Evolutionary conservation across 2,797 vertebrate genomes (phyloP), one percentile per base, ranked within the genome.

Genomic region (Periparus ater): DNA sequence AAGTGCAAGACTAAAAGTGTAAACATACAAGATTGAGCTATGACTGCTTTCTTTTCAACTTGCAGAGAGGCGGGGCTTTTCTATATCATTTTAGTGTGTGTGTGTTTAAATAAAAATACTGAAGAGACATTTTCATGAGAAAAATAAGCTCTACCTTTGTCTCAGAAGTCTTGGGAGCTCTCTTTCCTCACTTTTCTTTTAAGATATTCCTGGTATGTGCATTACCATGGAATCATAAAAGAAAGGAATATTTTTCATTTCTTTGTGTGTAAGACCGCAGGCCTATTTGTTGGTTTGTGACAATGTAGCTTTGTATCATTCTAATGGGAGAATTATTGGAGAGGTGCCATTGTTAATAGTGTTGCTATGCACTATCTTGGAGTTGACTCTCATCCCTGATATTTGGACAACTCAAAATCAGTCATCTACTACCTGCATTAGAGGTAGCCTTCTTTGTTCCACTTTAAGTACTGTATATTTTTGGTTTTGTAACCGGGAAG

Each of bases 1-100:
- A 91, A 95, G 83, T 45, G 50, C 66, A 60, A 84, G 75, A 91
- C 81, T 89, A 80, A 95, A 91, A 92, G 79, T 88, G 74, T 83
- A 93, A 95, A 91, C 71, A 73, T 86, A 19, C 21, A 82, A 40
- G 51, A 92, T 32, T 91, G 81, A 89, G 85, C 58, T 70, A 79
- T 77, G 57, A 7, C 68, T 79, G 81, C 40, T 88, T 86, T 85
- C 54, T 88, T 91, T 86, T 61, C 61, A 71, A 0, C 80, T 82
- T 88, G 55, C 45, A 61, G 48, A 89, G 57, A 76, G 53, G 8
- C 3, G 3, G 26, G 22, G 75, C 38, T 82, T 60, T 75, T 48
- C 55, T 88, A 42, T 40, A 11, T 89, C 51, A 50, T 76, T 95
- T 57, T 61, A 29, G 53, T 10, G 3, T 36, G 18, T 29, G n/a